A percentile compares a stretch with the other conserved stretches of the same genome.
Evolutionary conservation across 2,888 invertebrate species (phyloP).

Genomic region (Thecophora atra): DNA sequence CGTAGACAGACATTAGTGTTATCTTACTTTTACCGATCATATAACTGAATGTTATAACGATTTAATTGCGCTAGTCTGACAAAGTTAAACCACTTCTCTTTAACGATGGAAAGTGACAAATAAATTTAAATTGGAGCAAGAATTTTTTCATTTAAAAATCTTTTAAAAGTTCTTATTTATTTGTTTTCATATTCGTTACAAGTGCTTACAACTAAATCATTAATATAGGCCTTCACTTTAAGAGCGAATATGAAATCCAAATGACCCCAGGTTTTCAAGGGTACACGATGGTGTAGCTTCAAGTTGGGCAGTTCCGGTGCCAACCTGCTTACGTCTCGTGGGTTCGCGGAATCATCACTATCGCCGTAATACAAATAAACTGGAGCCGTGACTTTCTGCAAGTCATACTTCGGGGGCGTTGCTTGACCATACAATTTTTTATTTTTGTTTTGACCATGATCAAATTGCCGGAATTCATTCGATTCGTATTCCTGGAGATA

Average conservation of each 20-base stretch:
- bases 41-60: too few species aligned
- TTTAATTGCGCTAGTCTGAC: too few species aligned
- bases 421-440: slow-evolving; percentile 64
- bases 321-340: slow-evolving; percentile 51
- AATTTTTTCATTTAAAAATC: too few species aligned
- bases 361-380: slow-evolving; percentile 68
- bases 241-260: slow-evolving; percentile 44
- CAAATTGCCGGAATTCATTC: slow-evolving; percentile 42
- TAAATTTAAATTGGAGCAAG: too few species aligned
- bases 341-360: slow-evolving; percentile 66
- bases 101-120: too few species aligned
- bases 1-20: too few species aligned
- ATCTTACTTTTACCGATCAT: too few species aligned
- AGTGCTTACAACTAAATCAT: slow-evolving; percentile 9
- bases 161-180: too few species aligned
- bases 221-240: slow-evolving; percentile 42
- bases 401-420: slow-evolving; percentile 66
- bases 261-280: slow-evolving; percentile 44
- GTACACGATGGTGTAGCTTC: slow-evolving; percentile 40
- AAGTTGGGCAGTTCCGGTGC: slow-evolving; percentile 49
- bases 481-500: slow-evolving; percentile 43
- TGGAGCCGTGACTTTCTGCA: slow-evolving; percentile 65
- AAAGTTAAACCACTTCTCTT: too few species aligned
- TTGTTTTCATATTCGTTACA: slow-evolving; percentile 8
- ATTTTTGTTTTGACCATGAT: slow-evolving; percentile 40